Evolutionary conservation across 2,113 vertebrate species (phyloP).

Genomic region (Dunckerocampus dactyliophorus): DNA sequence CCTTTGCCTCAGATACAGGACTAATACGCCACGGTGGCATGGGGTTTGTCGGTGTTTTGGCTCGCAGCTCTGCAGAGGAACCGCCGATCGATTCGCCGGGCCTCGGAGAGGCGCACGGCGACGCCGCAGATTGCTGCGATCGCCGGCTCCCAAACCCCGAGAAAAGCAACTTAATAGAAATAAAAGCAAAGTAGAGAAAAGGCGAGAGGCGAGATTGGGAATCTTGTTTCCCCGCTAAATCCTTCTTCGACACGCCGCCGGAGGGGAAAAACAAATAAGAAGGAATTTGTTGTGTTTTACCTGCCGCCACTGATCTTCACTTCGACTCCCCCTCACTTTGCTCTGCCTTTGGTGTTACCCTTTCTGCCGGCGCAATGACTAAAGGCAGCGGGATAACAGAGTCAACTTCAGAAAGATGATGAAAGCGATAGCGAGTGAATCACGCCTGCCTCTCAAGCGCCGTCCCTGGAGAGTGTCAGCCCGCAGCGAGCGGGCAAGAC

Average conservation of each 20-base stretch:
- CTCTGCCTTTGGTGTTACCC: slow-evolving; percentile 28
- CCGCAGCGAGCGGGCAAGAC: slow-evolving; percentile 36
- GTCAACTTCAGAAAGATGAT: slow-evolving; percentile 45
- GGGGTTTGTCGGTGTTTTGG: too few relatives aligned
- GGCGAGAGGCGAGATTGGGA: slow-evolving; percentile 4
- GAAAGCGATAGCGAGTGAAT: slow-evolving; percentile 37
- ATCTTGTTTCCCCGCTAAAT: slow-evolving; percentile 29
- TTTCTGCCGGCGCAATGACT: slow-evolving; percentile 27
- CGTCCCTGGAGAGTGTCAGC: slow-evolving; percentile 38
- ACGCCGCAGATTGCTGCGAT: too few relatives aligned
- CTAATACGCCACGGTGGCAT: too few relatives aligned
- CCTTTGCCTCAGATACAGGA: too few relatives aligned
- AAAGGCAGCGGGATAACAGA: slow-evolving; percentile 32
- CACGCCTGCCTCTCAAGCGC: slow-evolving; percentile 24
- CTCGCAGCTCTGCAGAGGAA: too few relatives aligned
- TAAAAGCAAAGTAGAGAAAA: slow-evolving; percentile 7
- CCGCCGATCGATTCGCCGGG: too few relatives aligned
- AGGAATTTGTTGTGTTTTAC: slow-evolving; percentile 3
- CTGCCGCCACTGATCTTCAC: neutral
- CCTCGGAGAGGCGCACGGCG: too few relatives aligned
- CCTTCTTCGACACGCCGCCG: slow-evolving; percentile 17
- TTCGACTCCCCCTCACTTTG: slow-evolving; percentile 37
- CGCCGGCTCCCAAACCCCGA: too few relatives aligned
- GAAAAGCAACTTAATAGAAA: too few relatives aligned
- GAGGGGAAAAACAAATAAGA: slow-evolving; percentile 6